A percentile compares a stretch with the other conserved stretches of the same genome.
Conservation (phyloP, 2,113 vertebrate genomes). For the Bostrychus sinensis region DNA sequence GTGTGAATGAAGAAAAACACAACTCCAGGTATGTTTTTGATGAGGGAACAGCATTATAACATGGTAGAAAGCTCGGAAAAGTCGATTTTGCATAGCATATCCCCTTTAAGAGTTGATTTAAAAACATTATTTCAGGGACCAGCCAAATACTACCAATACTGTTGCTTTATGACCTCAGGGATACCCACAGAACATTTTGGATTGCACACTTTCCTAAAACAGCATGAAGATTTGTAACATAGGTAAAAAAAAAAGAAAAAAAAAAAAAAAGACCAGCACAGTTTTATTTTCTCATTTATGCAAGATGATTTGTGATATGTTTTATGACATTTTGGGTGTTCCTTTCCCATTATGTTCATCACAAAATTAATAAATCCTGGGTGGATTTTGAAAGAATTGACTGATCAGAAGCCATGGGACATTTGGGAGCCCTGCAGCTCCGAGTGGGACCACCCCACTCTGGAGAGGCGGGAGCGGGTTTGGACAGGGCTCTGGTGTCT, state of each 20-base stretch:
- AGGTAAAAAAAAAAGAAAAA: background rate
- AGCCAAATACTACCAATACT: no score
- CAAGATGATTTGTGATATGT: background rate
- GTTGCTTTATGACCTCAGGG: no score
- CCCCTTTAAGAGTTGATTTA: no score
- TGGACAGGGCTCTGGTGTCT: conserved; percentile 24
- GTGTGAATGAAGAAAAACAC: no score
- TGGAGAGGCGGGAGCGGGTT: conserved; percentile 35
- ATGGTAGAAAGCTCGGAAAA: no score
- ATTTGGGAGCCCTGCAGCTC: background rate
- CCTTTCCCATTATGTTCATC: background rate
- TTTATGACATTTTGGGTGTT: background rate
- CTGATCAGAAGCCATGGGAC: conserved; percentile 12
- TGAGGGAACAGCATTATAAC: no score
- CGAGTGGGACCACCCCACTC: conserved; percentile 17
- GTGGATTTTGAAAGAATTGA: background rate
- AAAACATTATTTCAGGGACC: no score
- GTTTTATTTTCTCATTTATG: background rate
- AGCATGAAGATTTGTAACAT: background rate
- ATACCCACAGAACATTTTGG: no score
- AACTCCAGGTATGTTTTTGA: no score
- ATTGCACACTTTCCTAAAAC: no score
- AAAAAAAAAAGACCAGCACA: background rate
- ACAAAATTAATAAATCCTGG: conserved; percentile 11
- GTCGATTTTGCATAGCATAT: no score